Evolutionary conservation across 1,140 invertebrate genomes (phyloP).

Genomic region (Limonius californicus): DNA sequence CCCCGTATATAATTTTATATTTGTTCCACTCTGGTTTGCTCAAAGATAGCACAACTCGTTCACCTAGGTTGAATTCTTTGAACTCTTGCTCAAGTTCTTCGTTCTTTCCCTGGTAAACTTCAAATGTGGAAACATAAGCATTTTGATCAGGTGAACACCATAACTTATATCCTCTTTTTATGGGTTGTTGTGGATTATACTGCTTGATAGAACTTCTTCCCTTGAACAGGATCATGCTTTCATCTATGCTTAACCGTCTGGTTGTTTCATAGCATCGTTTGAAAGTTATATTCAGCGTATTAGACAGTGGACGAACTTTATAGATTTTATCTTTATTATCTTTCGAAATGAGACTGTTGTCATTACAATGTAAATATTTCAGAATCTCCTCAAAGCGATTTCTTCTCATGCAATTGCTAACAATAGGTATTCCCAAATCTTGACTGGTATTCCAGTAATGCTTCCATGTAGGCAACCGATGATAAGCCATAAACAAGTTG

Average conservation of each 20-base stretch:
- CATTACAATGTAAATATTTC: conserved; percentile 7
- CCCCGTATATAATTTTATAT: too few species aligned
- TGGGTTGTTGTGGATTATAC: not conserved
- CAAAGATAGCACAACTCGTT: too few species aligned
- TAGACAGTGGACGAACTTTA: too few species aligned
- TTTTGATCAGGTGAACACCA: conserved; percentile 2
- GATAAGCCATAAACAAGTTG: conserved; percentile 38
- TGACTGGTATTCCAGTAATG: not conserved
- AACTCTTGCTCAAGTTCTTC: conserved; percentile 8
- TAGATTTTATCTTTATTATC: too few species aligned
- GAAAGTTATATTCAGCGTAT: too few species aligned
- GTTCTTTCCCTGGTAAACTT: conserved; percentile 14
- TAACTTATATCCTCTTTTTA: conserved; percentile 13
- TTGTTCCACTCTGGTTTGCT: conserved; percentile 12
- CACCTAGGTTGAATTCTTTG: conserved; percentile 7
- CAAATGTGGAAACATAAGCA: not conserved
- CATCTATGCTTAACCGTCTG: too few species aligned
- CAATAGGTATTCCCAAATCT: conserved; percentile 3
- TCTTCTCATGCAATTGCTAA: not conserved
- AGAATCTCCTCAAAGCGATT: conserved; percentile 14
- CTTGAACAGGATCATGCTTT: too few species aligned
- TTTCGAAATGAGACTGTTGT: conserved; percentile 7
- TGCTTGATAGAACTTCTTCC: too few species aligned
- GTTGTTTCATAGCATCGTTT: too few species aligned
- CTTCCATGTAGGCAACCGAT: not conserved